Evolutionary conservation across 2,797 vertebrate species (phyloP), one percentile per base, ranked within the genome.

Genomic region (Pseudochirops corinnae): DNA sequence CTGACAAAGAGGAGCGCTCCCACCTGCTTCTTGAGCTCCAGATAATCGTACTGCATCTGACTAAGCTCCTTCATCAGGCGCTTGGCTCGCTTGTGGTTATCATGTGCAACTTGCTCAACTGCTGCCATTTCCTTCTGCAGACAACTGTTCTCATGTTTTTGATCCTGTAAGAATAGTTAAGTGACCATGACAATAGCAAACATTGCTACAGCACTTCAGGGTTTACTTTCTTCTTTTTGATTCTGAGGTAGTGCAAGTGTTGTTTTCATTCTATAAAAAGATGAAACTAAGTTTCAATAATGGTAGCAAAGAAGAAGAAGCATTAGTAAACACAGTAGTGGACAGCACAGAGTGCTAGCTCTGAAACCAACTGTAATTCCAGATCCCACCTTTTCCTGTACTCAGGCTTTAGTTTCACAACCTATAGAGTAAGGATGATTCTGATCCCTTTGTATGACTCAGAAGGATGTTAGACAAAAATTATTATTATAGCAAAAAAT

Each of bases 21-120:
- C 95, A 98, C 99, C 99, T 98, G 99, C 52, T 96, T 95, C 93
- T 97, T 98, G 94, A 99, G 98, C 55, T 97, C 95, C 14, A 50
- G 0, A 31, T 97, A 98, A 52, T 99, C 98, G 0, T 92, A 95
- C 3, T 98, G 98, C 95, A 98, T 97, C 55, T 97, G 98, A 82
- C 33, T 95, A 16, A 98, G 98, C 93, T 99, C 97, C 67, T 92
- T 95, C 91, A 96, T 93, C 4, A 98, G 98, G 62, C 0, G 39
- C 97, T 95, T 92, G 52, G 98, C 98, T 92, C 33, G 95, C 4
- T 98, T 97, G 0, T 98, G 98, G 97, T 97, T 98, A 24, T 98
- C 96, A n/a, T 92, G 97, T 7, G 98, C 98, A 14, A 92, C 92
- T 56, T 97, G 98, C 74, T 99, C 98, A 11, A 98, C 93, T 0